Base-by-base conservation (phyloP, 1,140 invertebrate species). In the Bombus ignitus region DNA sequence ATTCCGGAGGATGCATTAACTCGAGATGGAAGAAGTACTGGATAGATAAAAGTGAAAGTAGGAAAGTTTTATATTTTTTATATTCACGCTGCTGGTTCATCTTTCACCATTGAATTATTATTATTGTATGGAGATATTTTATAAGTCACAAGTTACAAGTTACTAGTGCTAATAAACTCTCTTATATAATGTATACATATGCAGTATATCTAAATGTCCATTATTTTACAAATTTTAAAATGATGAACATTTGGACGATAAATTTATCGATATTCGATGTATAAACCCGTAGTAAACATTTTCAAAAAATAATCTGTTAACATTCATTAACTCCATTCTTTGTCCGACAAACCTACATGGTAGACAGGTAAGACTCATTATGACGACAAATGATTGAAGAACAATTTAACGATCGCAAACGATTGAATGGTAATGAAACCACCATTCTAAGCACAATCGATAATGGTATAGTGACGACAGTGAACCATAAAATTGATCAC, bases 341-440 rank as follows among this genome's bases (percentile, higher is more conserved):
- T 22, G 35, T 37, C 15, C 25, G 25, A 81, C 22, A 66, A 66
- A 78, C 37, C n/a, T 66, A 70, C 62, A 25, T 77, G 28, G 57
- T n/a, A 4, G 57, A 42, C 74, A 59, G 28, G 37, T 62, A 35
- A 44, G 28, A 37, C 42, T 80, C 65, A 32, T 81, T 81, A 81
- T 35, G 25, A 57, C 37, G 35, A 13, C 47, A 35, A 22, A 81
- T 39, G 66, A 71, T 71, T 39, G 65, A 81, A 25, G 47, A 71
- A 71, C n/a, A 25, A 71, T 81, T 81, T 70, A 71, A 78, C 47
- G 59, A 62, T 44, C 47, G 37, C n/a, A 12, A 72, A 42, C 68
- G 28, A 72, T 72, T 72, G 68, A 81, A 72, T 81, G 68, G 68
- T 81, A 81, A 81, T 81, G 68, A 72, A 81, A 42, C 9, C 32